phyloP scores from a whole-genome alignment of 2,888 invertebrate genomes.

The Diarsia mendica region DNA sequence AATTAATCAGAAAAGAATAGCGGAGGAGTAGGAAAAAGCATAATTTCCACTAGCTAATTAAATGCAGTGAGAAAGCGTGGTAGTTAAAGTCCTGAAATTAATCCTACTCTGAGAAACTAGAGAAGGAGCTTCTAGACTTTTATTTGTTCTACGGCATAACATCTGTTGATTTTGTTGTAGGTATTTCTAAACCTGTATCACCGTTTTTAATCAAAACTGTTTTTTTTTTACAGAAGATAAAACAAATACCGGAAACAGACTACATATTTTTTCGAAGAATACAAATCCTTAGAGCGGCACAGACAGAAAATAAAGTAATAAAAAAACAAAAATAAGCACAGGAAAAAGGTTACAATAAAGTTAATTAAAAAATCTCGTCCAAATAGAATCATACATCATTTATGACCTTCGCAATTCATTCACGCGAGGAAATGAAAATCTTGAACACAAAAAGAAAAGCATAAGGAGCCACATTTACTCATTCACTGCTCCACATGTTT shows the following conservation, averaged over 20 bases:
- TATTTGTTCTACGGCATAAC: neutral
- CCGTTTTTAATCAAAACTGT: neutral
- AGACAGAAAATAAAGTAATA: neutral
- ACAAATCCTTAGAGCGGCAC: no score
- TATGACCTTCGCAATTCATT: constrained; percentile 29
- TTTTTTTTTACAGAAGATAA: neutral
- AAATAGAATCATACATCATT: constrained; percentile 32
- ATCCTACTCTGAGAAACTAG: neutral
- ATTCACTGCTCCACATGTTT: constrained; percentile 23
- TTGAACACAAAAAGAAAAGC: constrained; percentile 16
- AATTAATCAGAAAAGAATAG: no score
- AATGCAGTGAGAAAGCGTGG: neutral
- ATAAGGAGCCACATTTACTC: constrained; percentile 17
- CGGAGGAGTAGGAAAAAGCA: no score
- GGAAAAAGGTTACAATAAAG: constrained; percentile 3
- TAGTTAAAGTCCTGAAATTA: neutral
- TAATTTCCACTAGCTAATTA: no score
- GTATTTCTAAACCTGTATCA: neutral
- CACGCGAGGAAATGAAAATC: constrained; percentile 16
- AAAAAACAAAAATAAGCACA: neutral
- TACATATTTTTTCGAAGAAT: neutral
- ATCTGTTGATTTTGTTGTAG: neutral
- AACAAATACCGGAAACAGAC: neutral
- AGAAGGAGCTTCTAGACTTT: neutral
- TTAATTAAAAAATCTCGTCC: constrained; percentile 42